A percentile compares a stretch with the other conserved stretches of the same genome.
These are phyloP conservation scores for Pleuronectes platessa DNA, from an alignment of 2,113 vertebrate species.

Conservation along the genomic window DNA sequence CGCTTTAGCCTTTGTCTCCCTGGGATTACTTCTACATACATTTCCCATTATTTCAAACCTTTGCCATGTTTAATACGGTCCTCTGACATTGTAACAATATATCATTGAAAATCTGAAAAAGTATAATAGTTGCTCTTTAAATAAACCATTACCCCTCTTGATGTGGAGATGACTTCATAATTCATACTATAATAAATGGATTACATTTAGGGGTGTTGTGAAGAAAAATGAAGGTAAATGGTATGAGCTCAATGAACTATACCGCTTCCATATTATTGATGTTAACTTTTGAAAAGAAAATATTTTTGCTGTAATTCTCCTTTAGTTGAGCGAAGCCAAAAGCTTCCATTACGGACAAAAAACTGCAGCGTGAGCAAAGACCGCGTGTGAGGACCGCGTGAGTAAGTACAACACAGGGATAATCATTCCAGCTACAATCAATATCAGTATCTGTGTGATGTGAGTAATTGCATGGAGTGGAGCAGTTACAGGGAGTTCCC, in stretches of 20 bases:
- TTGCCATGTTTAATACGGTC: too few species aligned
- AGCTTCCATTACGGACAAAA: slow-evolving; percentile 48
- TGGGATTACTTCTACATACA: background rate
- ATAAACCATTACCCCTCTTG: slow-evolving; percentile 24
- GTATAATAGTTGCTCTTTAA: slow-evolving; percentile 5
- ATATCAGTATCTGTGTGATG: slow-evolving; percentile 61
- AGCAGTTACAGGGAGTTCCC: slow-evolving; percentile 65
- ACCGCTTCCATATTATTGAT: slow-evolving; percentile 66
- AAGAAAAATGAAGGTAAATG: slow-evolving; percentile 70
- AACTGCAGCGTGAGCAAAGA: slow-evolving; percentile 28
- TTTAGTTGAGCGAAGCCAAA: slow-evolving; percentile 69
- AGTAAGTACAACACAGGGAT: slow-evolving; percentile 18
- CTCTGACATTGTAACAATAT: background rate
- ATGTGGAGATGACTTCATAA: slow-evolving; percentile 60
- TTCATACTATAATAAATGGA: slow-evolving; percentile 51
- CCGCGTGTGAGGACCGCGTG: slow-evolving; percentile 25
- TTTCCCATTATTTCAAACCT: slow-evolving; percentile 2
- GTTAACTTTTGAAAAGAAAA: slow-evolving; percentile 65
- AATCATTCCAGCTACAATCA: slow-evolving; percentile 54
- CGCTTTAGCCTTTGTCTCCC: background rate
- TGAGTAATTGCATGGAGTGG: slow-evolving; percentile 61
- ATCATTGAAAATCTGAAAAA: background rate
- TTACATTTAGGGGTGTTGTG: slow-evolving; percentile 30
- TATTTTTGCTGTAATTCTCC: slow-evolving; percentile 70
- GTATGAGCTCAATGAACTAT: slow-evolving; percentile 66